These are phyloP conservation scores for Ectemnius lituratus DNA, from an alignment of 2,888 invertebrate species.

Conservation along the genomic window DNA sequence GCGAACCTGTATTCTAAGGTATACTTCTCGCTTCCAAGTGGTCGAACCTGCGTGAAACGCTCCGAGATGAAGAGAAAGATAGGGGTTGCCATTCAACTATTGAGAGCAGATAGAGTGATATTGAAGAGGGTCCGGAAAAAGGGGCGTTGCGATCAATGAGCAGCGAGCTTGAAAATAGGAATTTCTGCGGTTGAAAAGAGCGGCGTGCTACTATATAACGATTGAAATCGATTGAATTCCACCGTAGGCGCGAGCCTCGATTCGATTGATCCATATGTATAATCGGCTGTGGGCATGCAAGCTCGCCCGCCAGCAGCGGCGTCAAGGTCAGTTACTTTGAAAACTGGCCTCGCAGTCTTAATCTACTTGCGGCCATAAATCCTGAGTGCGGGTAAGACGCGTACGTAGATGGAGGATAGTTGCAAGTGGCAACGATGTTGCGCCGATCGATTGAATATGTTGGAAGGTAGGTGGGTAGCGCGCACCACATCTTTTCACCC, in stretches of 20 bases:
- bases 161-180: no score
- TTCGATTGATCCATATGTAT: slow-evolving; percentile 27
- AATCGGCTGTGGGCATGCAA: slow-evolving; percentile 36
- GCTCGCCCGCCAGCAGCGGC: slow-evolving; percentile 1
- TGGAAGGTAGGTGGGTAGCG: slow-evolving; percentile 23
- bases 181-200: neutral
- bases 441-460: slow-evolving; percentile 24
- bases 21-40: slow-evolving; percentile 36
- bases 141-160: no score
- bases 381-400: slow-evolving; percentile 33
- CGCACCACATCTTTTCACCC: neutral
- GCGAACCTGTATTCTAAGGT: no score
- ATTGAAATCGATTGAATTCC: slow-evolving; percentile 33
- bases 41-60: no score
- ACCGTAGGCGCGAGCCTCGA: neutral
- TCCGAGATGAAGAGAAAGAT: no score
- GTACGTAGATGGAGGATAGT: slow-evolving; percentile 51
- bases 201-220: slow-evolving; percentile 16
- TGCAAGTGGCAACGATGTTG: slow-evolving; percentile 34
- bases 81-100: no score
- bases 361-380: slow-evolving; percentile 52
- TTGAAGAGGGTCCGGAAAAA: no score
- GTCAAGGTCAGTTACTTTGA: slow-evolving; percentile 50
- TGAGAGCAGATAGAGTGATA: no score
- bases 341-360: slow-evolving; percentile 39